Percentiles rank a stretch among this genome's conserved stretches.
Conservation (phyloP, 2,888 invertebrate species). For the Brachypterus glaber region DNA sequence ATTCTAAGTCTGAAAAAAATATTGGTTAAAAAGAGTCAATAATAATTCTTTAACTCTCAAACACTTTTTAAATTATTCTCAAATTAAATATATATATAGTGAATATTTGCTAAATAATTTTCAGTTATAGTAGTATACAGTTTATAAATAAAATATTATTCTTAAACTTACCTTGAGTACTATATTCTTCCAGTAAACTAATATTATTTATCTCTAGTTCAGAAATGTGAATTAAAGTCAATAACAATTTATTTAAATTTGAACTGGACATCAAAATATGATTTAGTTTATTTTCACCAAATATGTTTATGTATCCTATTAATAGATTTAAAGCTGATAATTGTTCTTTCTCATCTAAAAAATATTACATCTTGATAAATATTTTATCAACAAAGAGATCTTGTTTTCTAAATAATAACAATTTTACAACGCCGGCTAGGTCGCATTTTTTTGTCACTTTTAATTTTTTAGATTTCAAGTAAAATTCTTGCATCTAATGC, state of each 20-base stretch:
- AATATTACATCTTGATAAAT: background rate
- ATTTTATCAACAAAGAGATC: no score
- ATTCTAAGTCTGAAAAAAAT: conserved; percentile 36
- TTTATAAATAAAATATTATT: no score
- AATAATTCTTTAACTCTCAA: no score
- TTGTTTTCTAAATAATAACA: no score
- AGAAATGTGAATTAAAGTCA: conserved; percentile 46
- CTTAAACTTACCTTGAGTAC: conserved; percentile 25
- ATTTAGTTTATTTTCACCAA: conserved; percentile 49
- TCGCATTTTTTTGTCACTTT: no score
- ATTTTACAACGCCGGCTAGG: no score
- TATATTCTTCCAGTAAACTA: conserved; percentile 45
- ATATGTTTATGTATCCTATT: conserved; percentile 54
- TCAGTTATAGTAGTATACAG: no score
- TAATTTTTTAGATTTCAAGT: no score
- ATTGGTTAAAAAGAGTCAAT: background rate
- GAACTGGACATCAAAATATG: conserved; percentile 46
- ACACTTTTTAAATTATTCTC: conserved; percentile 4
- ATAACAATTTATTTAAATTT: conserved; percentile 49
- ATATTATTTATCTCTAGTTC: conserved; percentile 44
- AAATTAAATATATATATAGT: conserved; percentile 2
- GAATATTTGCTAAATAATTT: no score
- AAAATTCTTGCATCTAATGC: no score
- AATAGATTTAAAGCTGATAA: conserved; percentile 53
- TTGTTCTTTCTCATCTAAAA: conserved; percentile 52